These are phyloP conservation scores for Buteo buteo DNA, from an alignment of 2,113 vertebrate species.

Conservation along the genomic window DNA sequence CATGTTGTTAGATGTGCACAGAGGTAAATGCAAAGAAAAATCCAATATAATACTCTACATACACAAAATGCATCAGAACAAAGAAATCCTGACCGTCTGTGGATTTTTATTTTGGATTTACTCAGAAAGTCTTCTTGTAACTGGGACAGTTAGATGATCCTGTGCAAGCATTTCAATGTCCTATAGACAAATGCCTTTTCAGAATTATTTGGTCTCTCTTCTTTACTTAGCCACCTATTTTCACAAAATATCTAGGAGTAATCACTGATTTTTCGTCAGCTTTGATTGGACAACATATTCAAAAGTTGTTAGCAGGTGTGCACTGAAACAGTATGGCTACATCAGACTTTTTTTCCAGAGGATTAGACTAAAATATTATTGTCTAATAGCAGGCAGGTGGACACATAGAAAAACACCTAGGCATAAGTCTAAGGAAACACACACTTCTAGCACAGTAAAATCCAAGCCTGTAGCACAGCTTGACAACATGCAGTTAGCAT, in stretches of 20 bases:
- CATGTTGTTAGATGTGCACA: background rate
- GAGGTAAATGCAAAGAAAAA: background rate
- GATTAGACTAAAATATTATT: background rate
- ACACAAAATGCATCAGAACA: background rate
- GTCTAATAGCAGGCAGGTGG: background rate
- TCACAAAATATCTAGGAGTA: background rate
- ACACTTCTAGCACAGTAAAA: background rate
- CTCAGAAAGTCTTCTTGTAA: background rate
- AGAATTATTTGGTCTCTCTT: background rate
- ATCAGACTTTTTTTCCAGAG: background rate
- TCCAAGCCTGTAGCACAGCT: background rate
- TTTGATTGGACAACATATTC: fast-evolving
- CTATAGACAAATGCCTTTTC: background rate
- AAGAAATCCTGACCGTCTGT: background rate
- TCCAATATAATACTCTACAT: background rate
- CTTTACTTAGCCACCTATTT: background rate
- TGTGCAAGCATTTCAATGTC: background rate
- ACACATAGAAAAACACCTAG: background rate
- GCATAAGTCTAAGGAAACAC: background rate
- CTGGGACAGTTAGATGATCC: background rate
- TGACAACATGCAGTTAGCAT: background rate
- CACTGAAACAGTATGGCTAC: background rate
- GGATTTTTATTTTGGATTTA: background rate
- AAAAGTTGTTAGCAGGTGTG: background rate
- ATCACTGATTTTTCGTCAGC: background rate